A percentile compares a stretch with the other conserved stretches of the same genome.
Evolutionary conservation across 2,113 vertebrate genomes (phyloP).

Genomic region (Merops nubicus): DNA sequence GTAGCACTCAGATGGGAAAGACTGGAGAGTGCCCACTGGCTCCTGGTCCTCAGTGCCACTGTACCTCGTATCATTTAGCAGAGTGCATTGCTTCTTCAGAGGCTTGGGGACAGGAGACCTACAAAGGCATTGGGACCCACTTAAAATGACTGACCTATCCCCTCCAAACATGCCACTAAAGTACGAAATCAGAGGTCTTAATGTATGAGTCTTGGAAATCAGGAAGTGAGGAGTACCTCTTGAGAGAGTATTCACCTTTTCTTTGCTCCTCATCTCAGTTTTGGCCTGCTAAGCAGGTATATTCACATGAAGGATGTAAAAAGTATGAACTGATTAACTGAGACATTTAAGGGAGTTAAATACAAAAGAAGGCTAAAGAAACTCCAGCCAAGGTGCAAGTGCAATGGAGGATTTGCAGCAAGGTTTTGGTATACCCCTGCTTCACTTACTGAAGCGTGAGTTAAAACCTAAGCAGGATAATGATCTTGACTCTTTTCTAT

Average conservation of each 20-base stretch:
- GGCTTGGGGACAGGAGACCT: neutral
- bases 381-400: neutral
- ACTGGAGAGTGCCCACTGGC: neutral
- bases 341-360: neutral
- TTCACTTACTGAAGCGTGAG: neutral
- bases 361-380: neutral
- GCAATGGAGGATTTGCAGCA: neutral
- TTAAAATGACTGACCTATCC: neutral
- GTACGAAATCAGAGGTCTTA: neutral
- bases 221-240: neutral
- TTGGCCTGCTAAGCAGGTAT: neutral
- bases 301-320: neutral
- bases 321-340: neutral
- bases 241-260: neutral
- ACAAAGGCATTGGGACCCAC: neutral
- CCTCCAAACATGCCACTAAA: neutral
- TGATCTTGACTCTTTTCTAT: neutral
- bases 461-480: neutral
- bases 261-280: neutral
- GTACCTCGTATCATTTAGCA: neutral
- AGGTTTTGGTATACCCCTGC: neutral
- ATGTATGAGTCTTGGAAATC: neutral
- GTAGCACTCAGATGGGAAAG: neutral
- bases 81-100: fast-evolving
- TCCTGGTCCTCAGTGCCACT: neutral